phyloP scores from a whole-genome alignment of 23 tunicate species.

The Phallusia fumigata region DNA sequence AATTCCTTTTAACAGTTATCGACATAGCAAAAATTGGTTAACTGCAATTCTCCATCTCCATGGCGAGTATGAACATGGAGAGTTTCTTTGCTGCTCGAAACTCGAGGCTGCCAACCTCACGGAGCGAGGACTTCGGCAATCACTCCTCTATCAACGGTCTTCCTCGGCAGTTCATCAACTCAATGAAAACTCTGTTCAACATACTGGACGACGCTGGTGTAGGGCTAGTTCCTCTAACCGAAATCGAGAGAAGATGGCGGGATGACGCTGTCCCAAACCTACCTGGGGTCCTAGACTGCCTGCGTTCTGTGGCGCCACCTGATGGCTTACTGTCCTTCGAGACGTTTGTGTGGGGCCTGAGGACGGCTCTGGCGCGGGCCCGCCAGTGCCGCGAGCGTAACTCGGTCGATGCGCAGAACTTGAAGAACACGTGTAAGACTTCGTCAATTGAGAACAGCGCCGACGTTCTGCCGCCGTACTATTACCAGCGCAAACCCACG shows the following conservation, averaged over 20 bases:
- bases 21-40: no score
- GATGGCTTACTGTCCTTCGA: conserved; percentile 64
- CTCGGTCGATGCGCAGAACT: background rate
- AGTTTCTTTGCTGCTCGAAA: background rate
- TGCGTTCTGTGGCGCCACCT: conserved; percentile 59
- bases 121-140: background rate
- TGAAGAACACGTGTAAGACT: background rate
- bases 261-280: conserved; percentile 88
- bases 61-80: conserved; percentile 13
- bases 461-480: conserved; percentile 23
- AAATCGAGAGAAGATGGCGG: conserved; percentile 75
- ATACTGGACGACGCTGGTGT: conserved; percentile 44
- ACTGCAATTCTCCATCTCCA: background rate
- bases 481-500: conserved; percentile 6
- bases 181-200: conserved; percentile 66
- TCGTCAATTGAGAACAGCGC: background rate
- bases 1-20: no score
- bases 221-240: conserved; percentile 60
- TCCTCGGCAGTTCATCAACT: conserved; percentile 59
- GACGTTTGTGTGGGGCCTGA: conserved; percentile 69
- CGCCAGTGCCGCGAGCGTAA: conserved; percentile 10
- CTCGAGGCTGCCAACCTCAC: conserved; percentile 2
- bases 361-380: conserved; percentile 40
- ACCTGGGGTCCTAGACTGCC: conserved; percentile 69
- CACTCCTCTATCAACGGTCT: conserved; percentile 24